These are phyloP conservation scores for Enteromius thamalakanensis DNA, from an alignment of 2,797 vertebrate genomes.

Conservation along the genomic window DNA sequence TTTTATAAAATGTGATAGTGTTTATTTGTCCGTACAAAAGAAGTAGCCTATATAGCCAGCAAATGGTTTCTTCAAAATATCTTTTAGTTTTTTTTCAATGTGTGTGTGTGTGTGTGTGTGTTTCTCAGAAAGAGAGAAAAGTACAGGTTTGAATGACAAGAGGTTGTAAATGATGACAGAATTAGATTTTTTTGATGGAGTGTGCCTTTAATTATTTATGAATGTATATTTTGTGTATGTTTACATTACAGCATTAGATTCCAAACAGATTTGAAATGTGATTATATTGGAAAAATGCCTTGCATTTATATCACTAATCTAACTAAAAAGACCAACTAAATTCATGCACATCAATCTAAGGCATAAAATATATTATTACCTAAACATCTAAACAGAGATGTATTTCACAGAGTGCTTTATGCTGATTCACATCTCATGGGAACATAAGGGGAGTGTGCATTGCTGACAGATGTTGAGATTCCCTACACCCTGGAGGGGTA, in stretches of 20 bases:
- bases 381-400: background rate
- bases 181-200: background rate
- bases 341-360: background rate
- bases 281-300: background rate
- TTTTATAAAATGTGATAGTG: background rate
- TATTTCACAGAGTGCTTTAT: slow-evolving; percentile 30
- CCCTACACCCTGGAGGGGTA: slow-evolving; percentile 23
- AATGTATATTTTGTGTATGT: too few relatives aligned
- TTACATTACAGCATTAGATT: background rate
- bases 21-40: background rate
- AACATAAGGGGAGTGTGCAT: slow-evolving; percentile 17
- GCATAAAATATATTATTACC: background rate
- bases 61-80: background rate
- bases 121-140: background rate
- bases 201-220: background rate
- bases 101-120: background rate
- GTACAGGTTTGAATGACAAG: background rate
- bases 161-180: background rate
- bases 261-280: background rate
- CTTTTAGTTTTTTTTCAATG: background rate
- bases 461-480: slow-evolving; percentile 50
- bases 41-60: background rate
- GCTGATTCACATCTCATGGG: slow-evolving; percentile 18
- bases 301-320: background rate
- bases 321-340: background rate